Evolutionary conservation across 35 echinoderm and acorn worm species (phyloP).

Genomic region (Heliocidaris erythrogramma): DNA sequence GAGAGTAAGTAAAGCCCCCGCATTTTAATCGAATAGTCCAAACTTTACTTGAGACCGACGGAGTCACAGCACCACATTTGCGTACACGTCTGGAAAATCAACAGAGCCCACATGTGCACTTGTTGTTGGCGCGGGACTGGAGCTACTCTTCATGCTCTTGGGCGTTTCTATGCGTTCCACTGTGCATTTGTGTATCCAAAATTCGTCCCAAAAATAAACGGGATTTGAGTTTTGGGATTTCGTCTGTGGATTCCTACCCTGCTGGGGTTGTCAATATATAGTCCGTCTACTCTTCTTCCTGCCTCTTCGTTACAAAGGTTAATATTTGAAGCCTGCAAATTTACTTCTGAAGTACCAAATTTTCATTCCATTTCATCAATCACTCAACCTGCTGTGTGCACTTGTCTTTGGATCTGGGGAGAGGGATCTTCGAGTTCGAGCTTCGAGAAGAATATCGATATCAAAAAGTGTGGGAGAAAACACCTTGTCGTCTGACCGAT

Average conservation of each 20-base stretch:
- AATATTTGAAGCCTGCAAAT: background rate
- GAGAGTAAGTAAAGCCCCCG: background rate
- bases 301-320: background rate
- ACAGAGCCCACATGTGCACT: background rate
- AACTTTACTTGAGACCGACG: background rate
- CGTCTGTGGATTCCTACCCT: background rate
- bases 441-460: background rate
- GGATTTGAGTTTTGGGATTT: constrained; percentile 2
- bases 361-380: too few relatives aligned
- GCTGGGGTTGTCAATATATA: background rate
- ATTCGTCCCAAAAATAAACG: background rate
- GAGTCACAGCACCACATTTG: background rate
- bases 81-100: background rate
- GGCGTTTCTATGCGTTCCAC: background rate
- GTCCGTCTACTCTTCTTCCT: background rate
- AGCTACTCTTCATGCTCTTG: background rate
- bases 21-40: background rate
- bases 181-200: background rate
- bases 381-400: background rate
- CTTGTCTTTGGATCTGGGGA: background rate
- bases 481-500: background rate
- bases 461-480: background rate
- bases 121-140: background rate
- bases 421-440: background rate
- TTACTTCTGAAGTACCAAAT: too few relatives aligned